Evolutionary conservation across 2,113 vertebrate genomes (phyloP), one percentile per base, ranked within the genome.

Genomic region (Euleptes europaea): DNA sequence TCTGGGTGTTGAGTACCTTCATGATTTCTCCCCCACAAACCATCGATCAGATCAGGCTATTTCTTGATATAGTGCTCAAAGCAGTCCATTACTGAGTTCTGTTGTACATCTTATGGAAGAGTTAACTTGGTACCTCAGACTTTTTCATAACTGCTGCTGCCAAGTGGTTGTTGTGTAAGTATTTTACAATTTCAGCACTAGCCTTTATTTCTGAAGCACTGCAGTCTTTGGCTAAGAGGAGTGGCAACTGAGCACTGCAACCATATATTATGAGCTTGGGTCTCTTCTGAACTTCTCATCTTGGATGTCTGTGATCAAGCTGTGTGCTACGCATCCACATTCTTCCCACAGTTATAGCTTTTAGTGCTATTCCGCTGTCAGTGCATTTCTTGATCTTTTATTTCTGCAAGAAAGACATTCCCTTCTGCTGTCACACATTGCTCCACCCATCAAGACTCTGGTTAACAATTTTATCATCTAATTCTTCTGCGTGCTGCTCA

Each of bases 201-300:
- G 54, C 26, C 67, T 40, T 31, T 60, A 82, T 72, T 82, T 73
- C 69, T 73, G 28, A 51, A 82, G 40, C 80, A 82, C 1, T 40
- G 67, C 40, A 72, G 33, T 54, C 49, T 60, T 42, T 54, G 12
- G 33, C 80, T 42, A 57, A 23, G 70, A 82, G 19, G 79, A 17
- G 66, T 12, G 15, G 33, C 13, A 35, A 72, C 10, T 57, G 28
- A 40, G n/a, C 44, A 69, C n/a, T 51, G 21, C 12, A 69, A 28
- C 35, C 33, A 17, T 31, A 9, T 14, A 26, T 71, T 82, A 40
- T 57, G 28, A 21, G 9, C 51, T 70, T 81, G 49, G 66, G 11
- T 33, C n/a, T 70, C 72, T 81, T 81, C 79, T 81, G 38, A 26
- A 71, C 79, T 70, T 81, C 79, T 70, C 67, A 82, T 71, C 13